Evolutionary conservation across 2,113 vertebrate genomes (phyloP).

Genomic region (Thymallus thymallus): DNA sequence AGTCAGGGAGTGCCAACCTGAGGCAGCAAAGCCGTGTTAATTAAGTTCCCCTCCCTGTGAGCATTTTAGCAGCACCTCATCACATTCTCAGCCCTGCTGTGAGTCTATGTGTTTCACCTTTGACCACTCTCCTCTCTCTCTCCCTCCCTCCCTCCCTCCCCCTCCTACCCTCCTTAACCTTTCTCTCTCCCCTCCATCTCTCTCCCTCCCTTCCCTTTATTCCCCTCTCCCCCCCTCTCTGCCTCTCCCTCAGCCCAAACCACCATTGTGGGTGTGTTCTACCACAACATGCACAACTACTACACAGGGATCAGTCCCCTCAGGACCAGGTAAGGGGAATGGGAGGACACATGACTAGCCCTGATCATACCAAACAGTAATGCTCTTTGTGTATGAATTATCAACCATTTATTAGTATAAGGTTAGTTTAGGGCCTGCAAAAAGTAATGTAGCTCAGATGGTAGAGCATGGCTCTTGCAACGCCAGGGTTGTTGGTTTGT

Average conservation of each 20-base stretch:
- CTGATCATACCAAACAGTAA: background rate
- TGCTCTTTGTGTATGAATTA: background rate
- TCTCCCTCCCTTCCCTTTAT: background rate
- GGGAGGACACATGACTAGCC: too few relatives aligned
- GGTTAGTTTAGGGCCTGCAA: background rate
- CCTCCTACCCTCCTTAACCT: background rate
- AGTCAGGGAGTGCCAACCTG: conserved; percentile 51
- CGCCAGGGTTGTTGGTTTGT: too few relatives aligned
- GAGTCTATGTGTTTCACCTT: background rate
- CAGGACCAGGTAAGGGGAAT: conserved; percentile 80
- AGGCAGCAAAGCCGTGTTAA: conserved; percentile 60
- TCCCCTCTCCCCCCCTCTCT: background rate
- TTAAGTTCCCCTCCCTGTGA: conserved; percentile 60
- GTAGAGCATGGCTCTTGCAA: too few relatives aligned
- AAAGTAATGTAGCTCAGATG: too few relatives aligned
- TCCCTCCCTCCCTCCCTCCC: conserved; percentile 15
- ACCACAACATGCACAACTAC: conserved; percentile 86
- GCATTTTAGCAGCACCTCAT: conserved; percentile 52
- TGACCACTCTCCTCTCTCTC: background rate
- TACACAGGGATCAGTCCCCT: conserved; percentile 80
- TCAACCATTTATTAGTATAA: background rate
- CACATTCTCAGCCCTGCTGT: conserved; percentile 55
- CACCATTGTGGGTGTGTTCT: conserved; percentile 89
- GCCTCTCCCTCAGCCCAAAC: conserved; percentile 76
- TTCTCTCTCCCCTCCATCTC: conserved; percentile 12